Conservation (phyloP, 2,888 invertebrate genomes). For the Synergus itoensis region DNA sequence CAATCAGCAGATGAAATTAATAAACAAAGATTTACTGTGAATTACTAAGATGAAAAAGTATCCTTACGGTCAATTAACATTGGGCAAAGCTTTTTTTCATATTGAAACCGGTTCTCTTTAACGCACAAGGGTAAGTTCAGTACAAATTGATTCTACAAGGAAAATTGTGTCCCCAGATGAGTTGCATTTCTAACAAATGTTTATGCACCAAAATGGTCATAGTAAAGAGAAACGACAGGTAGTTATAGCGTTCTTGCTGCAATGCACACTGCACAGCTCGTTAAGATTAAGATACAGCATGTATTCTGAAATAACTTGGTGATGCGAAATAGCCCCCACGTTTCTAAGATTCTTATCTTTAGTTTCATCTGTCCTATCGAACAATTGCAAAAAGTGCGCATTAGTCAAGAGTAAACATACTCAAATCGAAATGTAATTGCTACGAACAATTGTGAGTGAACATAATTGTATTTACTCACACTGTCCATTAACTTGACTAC, state of each 20-base stretch:
- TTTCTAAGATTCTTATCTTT: not conserved
- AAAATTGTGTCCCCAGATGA: conserved; percentile 1
- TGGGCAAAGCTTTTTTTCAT: not conserved
- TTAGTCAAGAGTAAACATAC: not conserved
- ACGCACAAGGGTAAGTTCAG: conserved; percentile 9
- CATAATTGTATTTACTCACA: too few species aligned
- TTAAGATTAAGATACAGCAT: not conserved
- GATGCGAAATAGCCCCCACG: not conserved
- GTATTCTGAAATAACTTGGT: not conserved
- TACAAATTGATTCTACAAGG: not conserved
- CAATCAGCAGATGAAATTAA: too few species aligned
- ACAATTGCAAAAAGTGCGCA: not conserved
- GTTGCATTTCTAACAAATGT: not conserved
- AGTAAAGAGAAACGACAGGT: not conserved
- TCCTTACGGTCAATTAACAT: not conserved
- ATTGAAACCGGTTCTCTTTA: not conserved
- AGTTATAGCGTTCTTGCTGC: not conserved
- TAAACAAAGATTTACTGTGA: too few species aligned
- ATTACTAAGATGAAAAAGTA: not conserved
- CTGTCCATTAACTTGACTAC: too few species aligned
- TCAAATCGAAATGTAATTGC: not conserved
- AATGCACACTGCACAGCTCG: not conserved
- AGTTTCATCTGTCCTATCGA: not conserved
- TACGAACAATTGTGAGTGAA: too few species aligned
- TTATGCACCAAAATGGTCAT: not conserved